Evolutionary conservation across 2,797 vertebrate species (phyloP), one percentile per base, ranked within the genome.

Genomic region (Pantherophis alleghaniensis): DNA sequence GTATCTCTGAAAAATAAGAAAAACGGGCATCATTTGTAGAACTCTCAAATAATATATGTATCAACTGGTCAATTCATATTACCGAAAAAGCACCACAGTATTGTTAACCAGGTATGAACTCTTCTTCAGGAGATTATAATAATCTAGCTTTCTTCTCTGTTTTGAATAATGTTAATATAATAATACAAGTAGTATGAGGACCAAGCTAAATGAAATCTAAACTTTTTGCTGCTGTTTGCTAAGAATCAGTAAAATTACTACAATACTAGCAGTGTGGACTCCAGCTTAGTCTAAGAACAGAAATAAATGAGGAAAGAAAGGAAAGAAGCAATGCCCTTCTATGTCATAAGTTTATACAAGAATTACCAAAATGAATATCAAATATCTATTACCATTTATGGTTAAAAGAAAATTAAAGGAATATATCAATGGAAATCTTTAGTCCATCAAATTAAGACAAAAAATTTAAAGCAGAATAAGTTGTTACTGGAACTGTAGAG

Each of bases 1-100:
- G 92, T 99, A 99, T 89, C 98, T 98, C 99, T 99, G 97, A 88
- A 94, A 96, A 93, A 96, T 93, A 97, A 95, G 59, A 86, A 90
- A 95, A 92, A 93, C 63, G 42, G 92, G 91, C 61, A 74, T 74
- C 90, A 59, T 32, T 32, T 91, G 59, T 60, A 59, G 4, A 26
- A 51, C 22, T 47, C 90, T 55, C 11, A 47, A 89, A 83, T 47
- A 63, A 89, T 47, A 7, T 47, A 51, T 24, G 12, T 24, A 47
- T 83, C 37, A 83, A 83, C 42, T 24, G 22, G 37, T 47, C 42
- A 83, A 83, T 83, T 4, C 22, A 79, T 16, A 24, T 10, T 53
- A 3, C 32, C 13, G 16, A 91, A 87, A 87, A 47, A 16, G 7
- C 16, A 69, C 1, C 18, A 3, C 11, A 16, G 20, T 79, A 66